These are phyloP conservation scores for Pagrus major DNA, from an alignment of 2,113 vertebrate species.

Conservation along the genomic window DNA sequence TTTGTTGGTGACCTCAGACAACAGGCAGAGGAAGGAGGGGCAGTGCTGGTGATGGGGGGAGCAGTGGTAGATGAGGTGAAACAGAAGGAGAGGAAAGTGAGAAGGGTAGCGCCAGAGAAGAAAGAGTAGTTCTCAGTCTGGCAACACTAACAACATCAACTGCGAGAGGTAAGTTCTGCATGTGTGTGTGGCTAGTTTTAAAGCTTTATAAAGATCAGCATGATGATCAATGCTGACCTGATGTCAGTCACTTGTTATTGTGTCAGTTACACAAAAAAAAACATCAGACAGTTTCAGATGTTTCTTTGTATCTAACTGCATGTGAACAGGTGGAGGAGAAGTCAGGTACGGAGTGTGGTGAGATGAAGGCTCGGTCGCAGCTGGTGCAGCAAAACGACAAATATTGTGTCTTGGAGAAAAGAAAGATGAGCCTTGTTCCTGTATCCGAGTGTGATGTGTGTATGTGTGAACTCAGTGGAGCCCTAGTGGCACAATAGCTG, in stretches of 20 bases:
- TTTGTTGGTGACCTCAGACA: slow-evolving; percentile 32
- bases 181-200: not conserved
- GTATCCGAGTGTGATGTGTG: not conserved
- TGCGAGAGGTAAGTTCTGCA: slow-evolving; percentile 8
- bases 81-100: slow-evolving; percentile 22
- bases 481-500: slow-evolving; percentile 55
- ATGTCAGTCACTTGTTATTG: slow-evolving; percentile 6
- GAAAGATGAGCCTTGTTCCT: slow-evolving; percentile 32
- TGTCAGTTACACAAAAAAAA: slow-evolving; percentile 3
- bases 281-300: not conserved
- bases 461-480: not conserved
- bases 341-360: not conserved
- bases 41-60: not conserved
- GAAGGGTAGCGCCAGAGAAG: no score
- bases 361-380: slow-evolving; percentile 1
- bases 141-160: not conserved
- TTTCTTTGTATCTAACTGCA: not conserved
- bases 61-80: not conserved
- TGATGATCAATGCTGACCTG: slow-evolving; percentile 12
- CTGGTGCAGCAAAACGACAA: not conserved
- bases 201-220: not conserved
- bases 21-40: not conserved
- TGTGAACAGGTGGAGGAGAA: not conserved
- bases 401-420: slow-evolving; percentile 20
- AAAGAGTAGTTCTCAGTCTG: not conserved